Percentiles rank a stretch among this genome's conserved stretches.
phyloP scores from a whole-genome alignment of 2,797 vertebrate genomes.

The Clangula hyemalis region DNA sequence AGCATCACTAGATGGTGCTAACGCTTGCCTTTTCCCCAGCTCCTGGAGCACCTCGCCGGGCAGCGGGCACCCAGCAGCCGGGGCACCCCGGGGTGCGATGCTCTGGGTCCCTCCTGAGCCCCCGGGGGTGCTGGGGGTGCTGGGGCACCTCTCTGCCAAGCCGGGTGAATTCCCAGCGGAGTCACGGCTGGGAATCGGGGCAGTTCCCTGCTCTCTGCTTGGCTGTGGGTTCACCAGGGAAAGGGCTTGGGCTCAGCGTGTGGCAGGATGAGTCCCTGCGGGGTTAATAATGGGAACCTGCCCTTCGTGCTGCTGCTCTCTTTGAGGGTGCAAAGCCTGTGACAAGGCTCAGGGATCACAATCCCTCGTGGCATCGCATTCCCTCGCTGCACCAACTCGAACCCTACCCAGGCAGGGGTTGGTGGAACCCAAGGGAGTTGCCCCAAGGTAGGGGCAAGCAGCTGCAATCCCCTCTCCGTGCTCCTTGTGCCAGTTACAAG shows the following conservation, averaged over 20 bases:
- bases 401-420: background rate
- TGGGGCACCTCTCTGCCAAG: background rate
- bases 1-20: slow-evolving; percentile 71
- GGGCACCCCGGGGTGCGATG: background rate
- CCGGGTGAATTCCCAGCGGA: too few species aligned
- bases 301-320: background rate
- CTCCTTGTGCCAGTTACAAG: background rate
- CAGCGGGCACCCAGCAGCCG: background rate
- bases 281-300: fast-evolving
- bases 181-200: background rate
- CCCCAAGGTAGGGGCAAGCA: background rate
- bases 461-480: background rate
- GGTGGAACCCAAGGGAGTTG: background rate
- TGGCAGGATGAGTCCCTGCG: background rate
- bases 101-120: background rate
- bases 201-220: fast-evolving
- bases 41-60: background rate
- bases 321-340: background rate
- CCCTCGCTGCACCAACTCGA: background rate
- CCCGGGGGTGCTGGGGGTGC: too few species aligned
- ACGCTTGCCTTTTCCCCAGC: slow-evolving; percentile 36
- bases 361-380: fast-evolving
- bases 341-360: fast-evolving
- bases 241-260: fast-evolving
- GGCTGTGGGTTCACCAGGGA: fast-evolving